Percentiles rank a stretch among this genome's conserved stretches.
Conservation (phyloP, 1,140 invertebrate species). For the Tetragonula clypearis region DNA sequence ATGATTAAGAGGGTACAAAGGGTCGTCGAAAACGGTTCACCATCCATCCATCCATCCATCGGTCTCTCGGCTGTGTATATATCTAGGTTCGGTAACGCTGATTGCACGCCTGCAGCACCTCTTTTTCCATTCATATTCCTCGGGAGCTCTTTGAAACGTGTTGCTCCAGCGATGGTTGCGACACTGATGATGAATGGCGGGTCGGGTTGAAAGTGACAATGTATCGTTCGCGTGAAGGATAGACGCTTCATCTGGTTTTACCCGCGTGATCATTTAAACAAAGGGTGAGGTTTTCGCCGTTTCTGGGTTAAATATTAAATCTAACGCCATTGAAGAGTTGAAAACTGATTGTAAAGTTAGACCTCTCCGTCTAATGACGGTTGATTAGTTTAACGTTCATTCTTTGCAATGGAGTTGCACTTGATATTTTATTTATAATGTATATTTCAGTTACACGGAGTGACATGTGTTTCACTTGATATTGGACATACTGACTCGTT, state of each 20-base stretch:
- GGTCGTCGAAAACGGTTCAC: constrained; percentile 5
- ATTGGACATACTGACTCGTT: no score
- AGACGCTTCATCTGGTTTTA: neutral
- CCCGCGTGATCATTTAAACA: no score
- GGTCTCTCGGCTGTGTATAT: neutral
- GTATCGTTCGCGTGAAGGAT: neutral
- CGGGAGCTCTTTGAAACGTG: neutral
- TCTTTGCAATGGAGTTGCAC: no score
- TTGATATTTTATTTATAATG: no score
- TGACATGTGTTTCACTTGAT: no score
- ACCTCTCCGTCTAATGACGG: no score
- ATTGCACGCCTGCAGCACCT: neutral
- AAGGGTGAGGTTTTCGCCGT: neutral
- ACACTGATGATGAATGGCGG: neutral
- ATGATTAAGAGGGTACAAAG: constrained; percentile 58
- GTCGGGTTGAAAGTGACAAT: neutral
- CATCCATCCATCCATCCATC: constrained; percentile 6
- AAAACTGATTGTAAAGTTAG: no score
- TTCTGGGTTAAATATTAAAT: neutral
- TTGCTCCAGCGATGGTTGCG: neutral
- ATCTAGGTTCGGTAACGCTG: neutral
- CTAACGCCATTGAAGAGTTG: no score
- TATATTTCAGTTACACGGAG: no score
- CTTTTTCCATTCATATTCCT: neutral
- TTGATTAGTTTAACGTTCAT: no score